Base-by-base conservation (phyloP, 2,888 invertebrate species). In the Ormyrus pomaceus region DNA sequence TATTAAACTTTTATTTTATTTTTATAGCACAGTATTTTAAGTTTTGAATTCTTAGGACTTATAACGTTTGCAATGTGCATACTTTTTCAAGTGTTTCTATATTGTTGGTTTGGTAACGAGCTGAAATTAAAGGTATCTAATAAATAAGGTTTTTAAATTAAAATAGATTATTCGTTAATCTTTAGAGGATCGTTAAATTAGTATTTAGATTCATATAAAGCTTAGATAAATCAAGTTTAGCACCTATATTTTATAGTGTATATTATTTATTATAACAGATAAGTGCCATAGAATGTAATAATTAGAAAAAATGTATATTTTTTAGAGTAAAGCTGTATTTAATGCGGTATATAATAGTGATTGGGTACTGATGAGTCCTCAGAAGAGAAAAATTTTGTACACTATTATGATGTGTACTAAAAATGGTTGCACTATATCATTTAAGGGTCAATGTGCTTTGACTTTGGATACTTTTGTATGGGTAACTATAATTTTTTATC, bases 371-470 rank as follows among this genome's bases (percentile, higher is more conserved):
- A 19, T 19, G 19, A 19, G 19, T 19, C 19, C 19, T 19, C 19
- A 19, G 19, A 19, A 82, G 8, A 62, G 48, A 46, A 77, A 48
- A 62, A 66, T 9, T 69, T 65, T 81, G n/a, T 68, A n/a, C 65
- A 68, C 79, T n/a, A 48, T 77, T 6, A 82, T 81, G 81, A 8
- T 74, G 11, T 70, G n/a, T 46, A 19, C 73, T 5, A 53, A 70
- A 59, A 45, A 9, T 53, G 74, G 75, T 48, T 70, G 48, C 0
- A 62, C 46, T 0, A 77, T 82, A 45, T 81, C 82, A n/a, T 77
- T 71, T n/a, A 77, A 77, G n/a, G 82, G 81, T 2, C 79, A 79
- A 11, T 81, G 79, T 48, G 50, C n/a, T 34, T 61, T 82, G 45
- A 70, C 74, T 8, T 10, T 82, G 19, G 51, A 50, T 34, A 82